These are phyloP conservation scores for Agrilus cyanescens DNA, from an alignment of 2,888 invertebrate species.

Conservation along the genomic window DNA sequence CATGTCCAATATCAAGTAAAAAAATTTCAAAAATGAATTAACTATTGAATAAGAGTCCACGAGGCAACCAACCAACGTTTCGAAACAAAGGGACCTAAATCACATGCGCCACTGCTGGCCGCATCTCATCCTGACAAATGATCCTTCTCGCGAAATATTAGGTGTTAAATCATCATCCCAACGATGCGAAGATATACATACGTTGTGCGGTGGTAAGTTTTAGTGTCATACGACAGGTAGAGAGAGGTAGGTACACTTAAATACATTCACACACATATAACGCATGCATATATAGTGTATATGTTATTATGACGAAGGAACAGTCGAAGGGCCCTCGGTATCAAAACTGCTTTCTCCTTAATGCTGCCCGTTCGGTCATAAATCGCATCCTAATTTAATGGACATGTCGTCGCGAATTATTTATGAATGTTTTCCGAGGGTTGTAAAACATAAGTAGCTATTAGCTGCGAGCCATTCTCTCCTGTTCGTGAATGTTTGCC, in stretches of 20 bases:
- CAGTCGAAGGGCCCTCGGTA: slow-evolving; percentile 6
- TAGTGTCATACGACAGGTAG: background rate
- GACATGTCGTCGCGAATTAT: slow-evolving; percentile 29
- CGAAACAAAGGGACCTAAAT: background rate
- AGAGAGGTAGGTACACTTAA: background rate
- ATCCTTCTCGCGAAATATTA: slow-evolving; percentile 14
- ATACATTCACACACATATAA: slow-evolving; percentile 4
- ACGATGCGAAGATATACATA: background rate
- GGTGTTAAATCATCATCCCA: slow-evolving; percentile 17
- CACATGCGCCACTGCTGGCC: too few relatives aligned
- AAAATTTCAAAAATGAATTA: too few relatives aligned
- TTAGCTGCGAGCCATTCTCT: slow-evolving; percentile 19
- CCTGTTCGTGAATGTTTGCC: too few relatives aligned
- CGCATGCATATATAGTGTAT: slow-evolving; percentile 6
- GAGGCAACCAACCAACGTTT: too few relatives aligned
- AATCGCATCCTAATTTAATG: slow-evolving; percentile 33
- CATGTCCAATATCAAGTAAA: too few relatives aligned
- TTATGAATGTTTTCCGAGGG: slow-evolving; percentile 29
- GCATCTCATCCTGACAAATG: slow-evolving; percentile 11
- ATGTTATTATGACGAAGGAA: background rate
- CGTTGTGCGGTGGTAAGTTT: background rate
- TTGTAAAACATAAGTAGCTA: slow-evolving; percentile 34
- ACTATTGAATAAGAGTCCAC: too few relatives aligned
- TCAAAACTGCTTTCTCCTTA: slow-evolving; percentile 24
- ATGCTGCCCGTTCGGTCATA: slow-evolving; percentile 26